These are phyloP conservation scores for Spea bombifrons DNA, from an alignment of 2,113 vertebrate genomes.

Conservation along the genomic window DNA sequence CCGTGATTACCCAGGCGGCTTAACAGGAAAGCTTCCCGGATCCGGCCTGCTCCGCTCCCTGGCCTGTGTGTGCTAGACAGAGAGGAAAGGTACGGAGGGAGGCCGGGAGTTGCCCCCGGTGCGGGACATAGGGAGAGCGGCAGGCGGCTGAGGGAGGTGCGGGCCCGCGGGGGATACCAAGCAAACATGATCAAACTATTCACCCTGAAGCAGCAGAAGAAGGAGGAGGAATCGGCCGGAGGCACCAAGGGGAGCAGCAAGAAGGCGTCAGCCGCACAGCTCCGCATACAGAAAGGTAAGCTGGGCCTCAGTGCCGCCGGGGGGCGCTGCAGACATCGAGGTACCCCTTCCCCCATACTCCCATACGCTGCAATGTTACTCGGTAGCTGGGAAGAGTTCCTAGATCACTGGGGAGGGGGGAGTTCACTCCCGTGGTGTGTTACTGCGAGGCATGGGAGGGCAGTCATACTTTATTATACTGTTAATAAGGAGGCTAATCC, in stretches of 20 bases:
- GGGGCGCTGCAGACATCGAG: background rate
- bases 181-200: constrained; percentile 92
- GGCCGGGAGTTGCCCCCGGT: constrained; percentile 20
- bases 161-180: constrained; percentile 21
- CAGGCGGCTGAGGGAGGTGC: constrained; percentile 29
- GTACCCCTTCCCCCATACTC: no score
- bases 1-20: no score
- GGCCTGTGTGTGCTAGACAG: constrained; percentile 7
- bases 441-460: no score
- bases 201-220: constrained; percentile 96
- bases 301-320: background rate
- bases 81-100: constrained; percentile 15
- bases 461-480: no score
- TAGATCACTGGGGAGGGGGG: no score
- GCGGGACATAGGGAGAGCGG: constrained; percentile 38
- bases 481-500: no score
- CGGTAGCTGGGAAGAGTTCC: no score
- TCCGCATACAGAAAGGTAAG: constrained; percentile 91
- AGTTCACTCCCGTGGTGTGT: no score
- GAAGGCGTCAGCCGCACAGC: constrained; percentile 93
- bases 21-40: no score
- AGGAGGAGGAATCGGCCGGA: constrained; percentile 95
- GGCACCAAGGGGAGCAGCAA: constrained; percentile 85
- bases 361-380: no score
- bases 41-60: background rate